Percentiles rank a stretch among this genome's conserved stretches.
Evolutionary conservation across 1,140 invertebrate genomes (phyloP).

Genomic region (Aethina tumida): DNA sequence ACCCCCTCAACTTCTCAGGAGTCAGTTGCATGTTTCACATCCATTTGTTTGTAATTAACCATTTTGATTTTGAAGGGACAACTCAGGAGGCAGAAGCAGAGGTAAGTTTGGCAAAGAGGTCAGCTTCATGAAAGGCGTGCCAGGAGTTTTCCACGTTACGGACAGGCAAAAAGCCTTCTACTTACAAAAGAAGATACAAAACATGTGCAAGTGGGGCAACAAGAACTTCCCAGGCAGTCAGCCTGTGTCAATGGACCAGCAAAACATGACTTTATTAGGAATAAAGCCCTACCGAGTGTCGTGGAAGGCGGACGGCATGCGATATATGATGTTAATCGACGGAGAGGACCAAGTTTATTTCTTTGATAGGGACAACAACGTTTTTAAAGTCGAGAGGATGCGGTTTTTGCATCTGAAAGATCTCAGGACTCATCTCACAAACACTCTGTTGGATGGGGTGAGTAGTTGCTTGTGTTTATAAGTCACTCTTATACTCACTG

Average conservation of each 20-base stretch:
- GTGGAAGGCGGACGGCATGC: conserved; percentile 98
- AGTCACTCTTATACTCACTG: background rate
- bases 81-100: too few species aligned
- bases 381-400: conserved; percentile 79
- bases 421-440: conserved; percentile 54
- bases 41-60: conserved; percentile 4
- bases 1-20: conserved; percentile 20
- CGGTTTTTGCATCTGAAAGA: conserved; percentile 71
- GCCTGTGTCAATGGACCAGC: conserved; percentile 88
- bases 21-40: conserved; percentile 10
- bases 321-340: conserved; percentile 96
- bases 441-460: conserved; percentile 92
- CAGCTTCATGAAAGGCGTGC: conserved; percentile 80
- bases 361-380: conserved; percentile 89
- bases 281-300: conserved; percentile 88
- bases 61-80: conserved; percentile 4
- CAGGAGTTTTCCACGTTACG: conserved; percentile 55
- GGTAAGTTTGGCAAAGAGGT: conserved; percentile 1
- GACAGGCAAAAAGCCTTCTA: conserved; percentile 49
- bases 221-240: conserved; percentile 91
- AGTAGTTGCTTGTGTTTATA: conserved; percentile 26
- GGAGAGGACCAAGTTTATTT: conserved; percentile 79
- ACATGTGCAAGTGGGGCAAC: conserved; percentile 71
- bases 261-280: conserved; percentile 69
- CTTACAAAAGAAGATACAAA: conserved; percentile 69